Conservation (phyloP, 2,888 invertebrate genomes). For the Campaea margaritaria region DNA sequence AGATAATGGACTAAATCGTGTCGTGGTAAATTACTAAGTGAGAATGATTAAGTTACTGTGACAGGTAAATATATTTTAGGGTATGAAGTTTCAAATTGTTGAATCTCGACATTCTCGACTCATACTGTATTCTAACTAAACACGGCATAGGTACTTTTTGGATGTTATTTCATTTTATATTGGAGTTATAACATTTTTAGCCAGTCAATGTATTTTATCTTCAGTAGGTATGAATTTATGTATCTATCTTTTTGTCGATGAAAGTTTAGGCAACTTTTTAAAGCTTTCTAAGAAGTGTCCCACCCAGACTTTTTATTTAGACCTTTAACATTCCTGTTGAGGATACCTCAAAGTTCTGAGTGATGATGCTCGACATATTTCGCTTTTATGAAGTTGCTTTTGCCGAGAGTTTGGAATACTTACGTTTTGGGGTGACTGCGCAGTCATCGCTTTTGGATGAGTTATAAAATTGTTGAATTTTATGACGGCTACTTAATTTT, state of each 20-base stretch:
- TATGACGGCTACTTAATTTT: slow-evolving; percentile 27
- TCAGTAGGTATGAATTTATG: no score
- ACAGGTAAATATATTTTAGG: no score
- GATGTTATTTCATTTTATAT: no score
- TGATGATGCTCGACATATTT: slow-evolving; percentile 65
- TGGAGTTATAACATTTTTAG: no score
- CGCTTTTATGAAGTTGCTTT: slow-evolving; percentile 57
- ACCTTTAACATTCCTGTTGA: slow-evolving; percentile 43
- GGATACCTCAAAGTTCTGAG: slow-evolving; percentile 61
- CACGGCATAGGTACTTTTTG: no score
- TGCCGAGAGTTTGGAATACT: slow-evolving; percentile 49
- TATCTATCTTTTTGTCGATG: neutral
- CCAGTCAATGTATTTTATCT: no score
- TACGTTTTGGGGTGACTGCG: slow-evolving; percentile 42
- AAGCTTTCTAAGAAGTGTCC: slow-evolving; percentile 14
- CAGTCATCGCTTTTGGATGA: slow-evolving; percentile 56
- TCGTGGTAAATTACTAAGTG: no score
- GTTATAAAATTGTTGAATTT: slow-evolving; percentile 40
- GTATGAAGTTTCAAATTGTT: no score
- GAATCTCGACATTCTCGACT: no score
- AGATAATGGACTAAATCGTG: no score
- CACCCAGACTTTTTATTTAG: slow-evolving; percentile 30
- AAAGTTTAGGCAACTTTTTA: slow-evolving; percentile 17
- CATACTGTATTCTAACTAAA: no score
- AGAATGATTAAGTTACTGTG: no score